Percentiles rank a stretch among this genome's conserved stretches.
Evolutionary conservation across 2,888 invertebrate genomes (phyloP).

Genomic region (Drosophila cognata): DNA sequence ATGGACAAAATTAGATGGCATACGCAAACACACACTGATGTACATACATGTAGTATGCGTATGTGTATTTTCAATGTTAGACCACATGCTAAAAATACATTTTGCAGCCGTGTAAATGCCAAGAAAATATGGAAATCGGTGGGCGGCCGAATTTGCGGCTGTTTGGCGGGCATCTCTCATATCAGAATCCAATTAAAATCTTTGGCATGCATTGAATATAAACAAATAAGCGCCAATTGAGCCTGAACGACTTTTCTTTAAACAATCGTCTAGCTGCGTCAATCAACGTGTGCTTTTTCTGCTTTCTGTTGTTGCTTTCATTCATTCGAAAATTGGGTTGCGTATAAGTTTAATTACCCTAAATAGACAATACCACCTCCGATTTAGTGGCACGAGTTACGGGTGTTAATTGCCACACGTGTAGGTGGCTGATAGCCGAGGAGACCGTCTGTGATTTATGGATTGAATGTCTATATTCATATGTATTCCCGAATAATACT

Average conservation of each 20-base stretch:
- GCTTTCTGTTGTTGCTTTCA: background rate
- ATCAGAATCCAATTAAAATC: conserved; percentile 79
- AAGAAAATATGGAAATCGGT: conserved; percentile 49
- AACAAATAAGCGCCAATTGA: conserved; percentile 57
- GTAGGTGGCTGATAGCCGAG: conserved; percentile 10
- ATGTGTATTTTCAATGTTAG: conserved; percentile 69
- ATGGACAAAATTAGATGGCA: conserved; percentile 63
- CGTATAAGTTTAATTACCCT: conserved; percentile 4
- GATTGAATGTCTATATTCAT: conserved; percentile 20
- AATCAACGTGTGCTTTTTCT: conserved; percentile 4
- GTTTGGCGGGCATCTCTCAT: conserved; percentile 38
- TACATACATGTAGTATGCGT: conserved; percentile 2
- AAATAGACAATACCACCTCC: conserved; percentile 12
- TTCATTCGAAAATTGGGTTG: background rate
- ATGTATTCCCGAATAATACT: conserved; percentile 31
- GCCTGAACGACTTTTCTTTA: conserved; percentile 33
- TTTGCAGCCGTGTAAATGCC: conserved; percentile 59
- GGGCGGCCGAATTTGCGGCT: conserved; percentile 24
- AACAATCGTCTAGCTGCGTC: conserved; percentile 18
- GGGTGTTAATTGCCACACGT: conserved; percentile 58
- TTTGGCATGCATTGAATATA: conserved; percentile 57
- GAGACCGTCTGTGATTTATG: conserved; percentile 39
- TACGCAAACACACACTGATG: conserved; percentile 5
- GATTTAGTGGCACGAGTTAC: conserved; percentile 34
- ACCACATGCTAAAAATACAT: conserved; percentile 65